Evolutionary conservation across 2,888 invertebrate genomes (phyloP).

Genomic region (Gibbula magus): DNA sequence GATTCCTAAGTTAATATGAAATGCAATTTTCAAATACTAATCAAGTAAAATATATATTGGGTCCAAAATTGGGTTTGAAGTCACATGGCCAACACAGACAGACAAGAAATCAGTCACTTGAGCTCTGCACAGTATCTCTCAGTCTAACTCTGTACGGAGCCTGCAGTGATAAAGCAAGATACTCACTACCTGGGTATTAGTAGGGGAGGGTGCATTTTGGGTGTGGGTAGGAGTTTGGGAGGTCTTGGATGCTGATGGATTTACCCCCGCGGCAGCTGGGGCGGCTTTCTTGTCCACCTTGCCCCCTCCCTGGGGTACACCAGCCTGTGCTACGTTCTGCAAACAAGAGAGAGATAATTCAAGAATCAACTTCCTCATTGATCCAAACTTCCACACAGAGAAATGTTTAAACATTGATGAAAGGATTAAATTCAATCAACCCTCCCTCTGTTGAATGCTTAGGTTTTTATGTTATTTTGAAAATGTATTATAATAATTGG

Average conservation of each 20-base stretch:
- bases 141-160: not conserved
- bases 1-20: no score
- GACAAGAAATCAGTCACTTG: slow-evolving; percentile 12
- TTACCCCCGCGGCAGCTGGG: slow-evolving; percentile 65
- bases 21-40: no score
- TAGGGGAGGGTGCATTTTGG: slow-evolving; percentile 53
- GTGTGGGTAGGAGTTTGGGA: slow-evolving; percentile 53
- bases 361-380: no score
- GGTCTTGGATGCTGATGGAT: slow-evolving; percentile 53
- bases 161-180: slow-evolving; percentile 12
- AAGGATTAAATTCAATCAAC: no score
- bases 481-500: no score
- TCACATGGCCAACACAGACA: not conserved
- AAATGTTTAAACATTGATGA: no score
- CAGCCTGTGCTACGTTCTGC: slow-evolving; percentile 53
- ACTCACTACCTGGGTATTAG: slow-evolving; percentile 33
- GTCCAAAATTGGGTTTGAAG: not conserved
- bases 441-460: no score
- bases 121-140: not conserved
- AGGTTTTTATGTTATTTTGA: no score
- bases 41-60: not conserved
- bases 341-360: not conserved
- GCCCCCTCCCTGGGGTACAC: slow-evolving; percentile 48
- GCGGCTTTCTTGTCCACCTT: slow-evolving; percentile 63
- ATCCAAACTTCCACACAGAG: no score